These are phyloP conservation scores for Macrophya annulata DNA, from an alignment of 2,888 invertebrate species.

Conservation along the genomic window DNA sequence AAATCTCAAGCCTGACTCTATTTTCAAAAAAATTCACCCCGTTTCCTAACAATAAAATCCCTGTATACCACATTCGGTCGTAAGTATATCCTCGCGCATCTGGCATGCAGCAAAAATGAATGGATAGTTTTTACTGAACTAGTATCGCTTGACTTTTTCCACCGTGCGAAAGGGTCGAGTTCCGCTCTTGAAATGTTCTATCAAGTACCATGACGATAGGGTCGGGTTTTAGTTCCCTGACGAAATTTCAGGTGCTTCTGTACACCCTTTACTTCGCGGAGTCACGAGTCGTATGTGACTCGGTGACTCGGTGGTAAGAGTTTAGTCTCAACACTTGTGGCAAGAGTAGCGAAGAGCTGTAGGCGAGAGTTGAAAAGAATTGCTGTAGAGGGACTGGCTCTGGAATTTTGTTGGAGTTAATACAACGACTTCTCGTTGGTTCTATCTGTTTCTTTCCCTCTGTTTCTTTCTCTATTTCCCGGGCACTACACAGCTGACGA, in stretches of 20 bases:
- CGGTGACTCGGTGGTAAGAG: constrained; percentile 47
- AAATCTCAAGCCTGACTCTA: background rate
- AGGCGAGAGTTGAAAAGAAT: constrained; percentile 72
- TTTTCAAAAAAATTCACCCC: background rate
- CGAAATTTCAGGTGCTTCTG: constrained; percentile 51
- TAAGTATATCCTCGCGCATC: constrained; percentile 25
- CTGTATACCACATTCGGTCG: background rate
- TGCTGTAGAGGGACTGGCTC: constrained; percentile 72
- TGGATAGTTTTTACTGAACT: constrained; percentile 27
- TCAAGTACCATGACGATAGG: constrained; percentile 43
- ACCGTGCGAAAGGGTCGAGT: constrained; percentile 47
- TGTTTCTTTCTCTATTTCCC: background rate
- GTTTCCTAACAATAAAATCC: background rate
- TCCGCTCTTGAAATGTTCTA: constrained; percentile 16
- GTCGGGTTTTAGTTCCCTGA: background rate
- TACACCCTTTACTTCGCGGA: constrained; percentile 41
- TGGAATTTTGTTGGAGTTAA: constrained; percentile 75
- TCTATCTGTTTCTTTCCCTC: constrained; percentile 33
- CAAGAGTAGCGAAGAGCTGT: constrained; percentile 67
- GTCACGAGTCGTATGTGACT: constrained; percentile 33
- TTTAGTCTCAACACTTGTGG: constrained; percentile 48
- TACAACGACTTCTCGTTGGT: constrained; percentile 65
- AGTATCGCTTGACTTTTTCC: constrained; percentile 26
- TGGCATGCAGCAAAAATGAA: constrained; percentile 25
- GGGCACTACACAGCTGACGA: background rate